phyloP scores from a whole-genome alignment of 2,113 vertebrate species.

The Mystacornis crossleyi region DNA sequence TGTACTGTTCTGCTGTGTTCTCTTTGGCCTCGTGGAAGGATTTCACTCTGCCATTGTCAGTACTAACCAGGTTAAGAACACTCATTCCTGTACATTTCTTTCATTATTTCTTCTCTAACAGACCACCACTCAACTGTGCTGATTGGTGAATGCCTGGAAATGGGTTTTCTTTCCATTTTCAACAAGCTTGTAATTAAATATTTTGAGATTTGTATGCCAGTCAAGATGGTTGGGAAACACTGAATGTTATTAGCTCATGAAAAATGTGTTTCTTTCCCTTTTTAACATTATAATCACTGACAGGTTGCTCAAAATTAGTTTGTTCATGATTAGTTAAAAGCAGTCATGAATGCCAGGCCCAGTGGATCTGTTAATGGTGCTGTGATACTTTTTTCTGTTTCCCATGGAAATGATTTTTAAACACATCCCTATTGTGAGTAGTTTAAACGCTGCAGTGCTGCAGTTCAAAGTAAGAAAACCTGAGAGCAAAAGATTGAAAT shows the following conservation, averaged over 20 bases:
- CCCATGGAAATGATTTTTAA: neutral
- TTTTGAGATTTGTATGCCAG: neutral
- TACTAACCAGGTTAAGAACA: neutral
- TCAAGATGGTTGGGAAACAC: neutral
- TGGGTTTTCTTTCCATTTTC: neutral
- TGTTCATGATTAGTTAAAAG: neutral
- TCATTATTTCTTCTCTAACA: neutral
- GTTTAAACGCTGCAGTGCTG: neutral
- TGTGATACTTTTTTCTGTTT: neutral
- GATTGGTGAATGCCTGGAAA: neutral
- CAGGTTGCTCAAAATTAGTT: neutral
- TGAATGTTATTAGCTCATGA: neutral
- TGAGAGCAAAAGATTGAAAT: neutral
- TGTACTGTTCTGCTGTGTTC: fast-evolving
- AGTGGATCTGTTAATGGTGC: neutral
- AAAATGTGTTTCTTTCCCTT: neutral
- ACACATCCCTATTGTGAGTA: neutral
- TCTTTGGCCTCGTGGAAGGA: neutral
- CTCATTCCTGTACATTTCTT: neutral
- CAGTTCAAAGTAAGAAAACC: neutral
- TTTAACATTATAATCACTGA: neutral
- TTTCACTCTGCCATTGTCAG: neutral
- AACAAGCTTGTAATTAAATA: neutral
- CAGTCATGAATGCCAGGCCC: neutral
- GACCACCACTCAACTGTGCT: neutral